Conservation (phyloP, 1,140 invertebrate genomes). For the Drosophila baimaii region DNA sequence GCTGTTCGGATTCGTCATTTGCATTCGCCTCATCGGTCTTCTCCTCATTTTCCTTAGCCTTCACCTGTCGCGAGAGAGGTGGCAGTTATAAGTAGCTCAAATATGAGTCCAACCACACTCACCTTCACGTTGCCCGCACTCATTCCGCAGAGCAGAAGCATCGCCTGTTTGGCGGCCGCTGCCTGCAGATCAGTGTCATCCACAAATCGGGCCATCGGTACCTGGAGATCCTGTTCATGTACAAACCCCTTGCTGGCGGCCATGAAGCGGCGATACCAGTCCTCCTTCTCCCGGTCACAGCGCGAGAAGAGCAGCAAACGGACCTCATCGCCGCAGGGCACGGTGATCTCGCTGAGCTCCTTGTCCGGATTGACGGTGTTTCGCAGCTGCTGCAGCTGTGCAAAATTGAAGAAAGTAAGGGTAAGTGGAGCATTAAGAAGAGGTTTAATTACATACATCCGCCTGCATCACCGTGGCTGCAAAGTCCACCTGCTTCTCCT, state of each 20-base stretch:
- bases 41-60: slow-evolving; percentile 30
- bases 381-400: slow-evolving; percentile 68
- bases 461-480: slow-evolving; percentile 63
- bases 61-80: background rate
- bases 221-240: slow-evolving; percentile 74
- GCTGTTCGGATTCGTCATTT: slow-evolving; percentile 40
- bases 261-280: slow-evolving; percentile 88
- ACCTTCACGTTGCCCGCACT: slow-evolving; percentile 19
- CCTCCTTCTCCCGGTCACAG: slow-evolving; percentile 94
- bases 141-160: slow-evolving; percentile 40
- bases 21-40: background rate
- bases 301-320: slow-evolving; percentile 90
- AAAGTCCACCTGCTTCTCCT: slow-evolving; percentile 65
- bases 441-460: slow-evolving; percentile 54
- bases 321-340: slow-evolving; percentile 81
- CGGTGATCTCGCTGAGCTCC: slow-evolving; percentile 57
- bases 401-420: background rate
- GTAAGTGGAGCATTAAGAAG: background rate
- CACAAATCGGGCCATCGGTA: slow-evolving; percentile 66
- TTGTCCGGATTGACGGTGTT: slow-evolving; percentile 70
- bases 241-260: slow-evolving; percentile 72
- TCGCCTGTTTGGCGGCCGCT: slow-evolving; percentile 63
- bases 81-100: background rate
- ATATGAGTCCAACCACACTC: too few species aligned
- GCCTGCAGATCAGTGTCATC: slow-evolving; percentile 73